Evolutionary conservation across 2,113 vertebrate species (phyloP).

Genomic region (Deroptyus accipitrinus): DNA sequence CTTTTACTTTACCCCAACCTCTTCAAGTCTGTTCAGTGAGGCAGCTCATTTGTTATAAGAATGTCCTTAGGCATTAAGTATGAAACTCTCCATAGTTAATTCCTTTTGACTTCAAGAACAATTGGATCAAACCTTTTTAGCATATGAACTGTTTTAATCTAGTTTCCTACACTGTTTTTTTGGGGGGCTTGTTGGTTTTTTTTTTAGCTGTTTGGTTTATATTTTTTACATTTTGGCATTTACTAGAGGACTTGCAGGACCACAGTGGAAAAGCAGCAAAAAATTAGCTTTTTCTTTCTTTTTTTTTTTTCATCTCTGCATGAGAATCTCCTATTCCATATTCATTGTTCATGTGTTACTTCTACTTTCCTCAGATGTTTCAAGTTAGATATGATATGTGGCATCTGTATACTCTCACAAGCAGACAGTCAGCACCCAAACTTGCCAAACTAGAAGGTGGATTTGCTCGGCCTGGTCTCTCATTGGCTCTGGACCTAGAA

Average conservation of each 20-base stretch:
- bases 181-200: not conserved
- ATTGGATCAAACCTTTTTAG: not conserved
- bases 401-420: not conserved
- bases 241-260: not conserved
- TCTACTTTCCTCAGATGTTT: not conserved
- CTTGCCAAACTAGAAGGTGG: not conserved
- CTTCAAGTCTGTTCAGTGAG: not conserved
- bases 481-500: not conserved
- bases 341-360: not conserved
- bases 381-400: not conserved
- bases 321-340: not conserved
- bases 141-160: not conserved
- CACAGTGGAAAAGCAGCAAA: not conserved
- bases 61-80: not conserved
- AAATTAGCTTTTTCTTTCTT: not conserved
- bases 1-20: not conserved
- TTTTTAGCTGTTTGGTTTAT: not conserved
- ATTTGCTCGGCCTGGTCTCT: not conserved
- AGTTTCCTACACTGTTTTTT: not conserved
- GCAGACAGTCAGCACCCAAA: not conserved
- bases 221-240: not conserved
- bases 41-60: not conserved
- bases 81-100: not conserved
- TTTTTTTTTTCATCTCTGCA: not conserved
- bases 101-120: not conserved